A percentile compares a stretch with the other conserved stretches of the same genome.
These are phyloP conservation scores for Podarcis raffonei DNA, from an alignment of 2,113 vertebrate genomes.

Conservation along the genomic window DNA sequence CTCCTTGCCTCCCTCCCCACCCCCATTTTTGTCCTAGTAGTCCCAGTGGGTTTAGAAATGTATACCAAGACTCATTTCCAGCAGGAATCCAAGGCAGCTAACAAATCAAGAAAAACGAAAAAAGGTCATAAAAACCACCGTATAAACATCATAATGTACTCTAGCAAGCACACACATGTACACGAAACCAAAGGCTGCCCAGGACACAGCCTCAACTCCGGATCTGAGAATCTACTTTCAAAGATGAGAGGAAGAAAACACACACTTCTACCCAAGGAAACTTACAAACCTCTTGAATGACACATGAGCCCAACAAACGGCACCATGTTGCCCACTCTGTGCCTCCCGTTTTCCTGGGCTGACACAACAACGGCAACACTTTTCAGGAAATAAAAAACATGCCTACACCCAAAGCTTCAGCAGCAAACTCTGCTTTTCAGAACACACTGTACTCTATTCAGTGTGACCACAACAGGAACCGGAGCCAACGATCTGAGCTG, in stretches of 20 bases:
- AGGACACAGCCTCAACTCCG: neutral
- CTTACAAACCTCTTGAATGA: neutral
- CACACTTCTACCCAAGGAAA: slow-evolving; percentile 28
- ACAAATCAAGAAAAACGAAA: neutral
- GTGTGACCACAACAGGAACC: slow-evolving; percentile 52
- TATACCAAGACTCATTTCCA: neutral
- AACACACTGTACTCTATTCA: slow-evolving; percentile 69
- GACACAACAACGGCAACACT: neutral
- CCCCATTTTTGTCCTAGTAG: too few species aligned
- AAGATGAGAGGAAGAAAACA: slow-evolving; percentile 53
- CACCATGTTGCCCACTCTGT: neutral
- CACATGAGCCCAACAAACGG: neutral
- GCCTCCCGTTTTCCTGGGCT: neutral
- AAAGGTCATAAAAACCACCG: neutral
- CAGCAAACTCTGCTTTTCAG: slow-evolving; percentile 66
- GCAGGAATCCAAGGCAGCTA: neutral
- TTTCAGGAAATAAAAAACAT: slow-evolving; percentile 21
- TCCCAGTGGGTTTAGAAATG: neutral
- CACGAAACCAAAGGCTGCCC: neutral
- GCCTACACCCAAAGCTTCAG: slow-evolving; percentile 64
- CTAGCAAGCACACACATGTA: neutral
- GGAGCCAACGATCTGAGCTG: slow-evolving; percentile 65
- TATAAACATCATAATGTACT: neutral
- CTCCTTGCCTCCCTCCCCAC: too few species aligned
- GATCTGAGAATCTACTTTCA: neutral